phyloP scores from a whole-genome alignment of 1,140 invertebrate genomes.

The Leptinotarsa defecta region DNA sequence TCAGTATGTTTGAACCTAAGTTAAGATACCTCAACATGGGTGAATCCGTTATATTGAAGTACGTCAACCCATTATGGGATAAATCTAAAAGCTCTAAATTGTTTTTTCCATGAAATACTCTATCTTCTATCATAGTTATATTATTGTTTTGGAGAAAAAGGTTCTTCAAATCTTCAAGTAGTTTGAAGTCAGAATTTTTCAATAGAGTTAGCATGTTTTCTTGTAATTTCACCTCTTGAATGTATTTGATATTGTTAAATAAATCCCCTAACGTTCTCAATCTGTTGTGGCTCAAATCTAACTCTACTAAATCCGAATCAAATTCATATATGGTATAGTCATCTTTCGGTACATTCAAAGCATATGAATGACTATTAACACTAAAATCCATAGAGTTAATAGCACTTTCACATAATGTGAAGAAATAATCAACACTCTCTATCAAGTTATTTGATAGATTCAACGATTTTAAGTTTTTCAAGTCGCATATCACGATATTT shows the following conservation, averaged over 20 bases:
- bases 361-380: conserved; percentile 15
- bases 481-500: conserved; percentile 41
- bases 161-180: conserved; percentile 28
- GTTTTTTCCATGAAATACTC: conserved; percentile 29
- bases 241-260: conserved; percentile 36
- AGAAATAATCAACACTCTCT: conserved; percentile 23
- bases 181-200: conserved; percentile 26
- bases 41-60: conserved; percentile 27
- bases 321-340: conserved; percentile 17
- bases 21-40: conserved; percentile 37
- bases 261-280: conserved; percentile 35
- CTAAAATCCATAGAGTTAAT: conserved; percentile 19
- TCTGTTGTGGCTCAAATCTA: conserved; percentile 47
- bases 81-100: conserved; percentile 38
- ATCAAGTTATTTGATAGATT: conserved; percentile 39
- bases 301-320: conserved; percentile 28
- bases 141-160: conserved; percentile 31
- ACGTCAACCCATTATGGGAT: conserved; percentile 35
- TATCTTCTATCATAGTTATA: conserved; percentile 29
- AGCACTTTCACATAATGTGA: conserved; percentile 16
- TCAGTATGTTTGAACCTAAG: conserved; percentile 41
- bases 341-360: not conserved
- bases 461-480: conserved; percentile 36
- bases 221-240: conserved; percentile 36
- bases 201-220: conserved; percentile 36